These are phyloP conservation scores for Drosophila sechellia DNA, from an alignment of 1,140 invertebrate species.

Conservation along the genomic window DNA sequence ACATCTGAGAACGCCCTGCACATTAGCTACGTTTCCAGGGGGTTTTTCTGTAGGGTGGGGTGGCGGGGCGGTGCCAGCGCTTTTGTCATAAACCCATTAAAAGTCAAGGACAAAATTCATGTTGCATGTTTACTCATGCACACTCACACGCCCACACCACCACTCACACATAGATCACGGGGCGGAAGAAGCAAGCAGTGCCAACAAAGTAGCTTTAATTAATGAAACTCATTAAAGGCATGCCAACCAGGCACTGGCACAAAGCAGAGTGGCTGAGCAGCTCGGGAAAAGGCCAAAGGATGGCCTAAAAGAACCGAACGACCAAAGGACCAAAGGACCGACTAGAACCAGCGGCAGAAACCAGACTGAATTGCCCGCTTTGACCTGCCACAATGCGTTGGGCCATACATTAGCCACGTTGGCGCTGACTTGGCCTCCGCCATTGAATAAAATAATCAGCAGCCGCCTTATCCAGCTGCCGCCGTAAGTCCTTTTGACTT, in stretches of 20 bases:
- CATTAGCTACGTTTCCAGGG: conserved; percentile 53
- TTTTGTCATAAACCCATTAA: conserved; percentile 83
- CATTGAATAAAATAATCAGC: conserved; percentile 53
- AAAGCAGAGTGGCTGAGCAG: conserved; percentile 16
- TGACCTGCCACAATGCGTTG: conserved; percentile 79
- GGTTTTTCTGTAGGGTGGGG: conserved; percentile 9
- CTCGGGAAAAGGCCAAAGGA: conserved; percentile 18
- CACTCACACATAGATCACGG: conserved; percentile 33
- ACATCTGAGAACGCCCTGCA: conserved; percentile 55
- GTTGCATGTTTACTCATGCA: conserved; percentile 77
- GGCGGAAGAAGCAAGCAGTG: conserved; percentile 45
- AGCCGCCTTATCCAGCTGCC: conserved; percentile 39
- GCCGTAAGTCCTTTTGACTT: conserved; percentile 19
- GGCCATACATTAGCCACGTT: conserved; percentile 66
- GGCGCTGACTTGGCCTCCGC: conserved; percentile 39
- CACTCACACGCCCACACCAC: conserved; percentile 22
- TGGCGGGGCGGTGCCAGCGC: conserved; percentile 35
- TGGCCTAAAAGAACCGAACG: conserved; percentile 10
- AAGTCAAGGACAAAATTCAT: conserved; percentile 82
- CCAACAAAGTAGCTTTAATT: conserved; percentile 81
- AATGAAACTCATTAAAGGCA: conserved; percentile 80
- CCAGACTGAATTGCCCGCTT: conserved; percentile 62
- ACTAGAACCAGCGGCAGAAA: conserved; percentile 20
- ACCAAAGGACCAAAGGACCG: conserved; percentile 6
- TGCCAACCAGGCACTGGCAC: conserved; percentile 31